These are phyloP conservation scores for Onthophagus taurus DNA, from an alignment of 1,140 invertebrate species.

Conservation along the genomic window DNA sequence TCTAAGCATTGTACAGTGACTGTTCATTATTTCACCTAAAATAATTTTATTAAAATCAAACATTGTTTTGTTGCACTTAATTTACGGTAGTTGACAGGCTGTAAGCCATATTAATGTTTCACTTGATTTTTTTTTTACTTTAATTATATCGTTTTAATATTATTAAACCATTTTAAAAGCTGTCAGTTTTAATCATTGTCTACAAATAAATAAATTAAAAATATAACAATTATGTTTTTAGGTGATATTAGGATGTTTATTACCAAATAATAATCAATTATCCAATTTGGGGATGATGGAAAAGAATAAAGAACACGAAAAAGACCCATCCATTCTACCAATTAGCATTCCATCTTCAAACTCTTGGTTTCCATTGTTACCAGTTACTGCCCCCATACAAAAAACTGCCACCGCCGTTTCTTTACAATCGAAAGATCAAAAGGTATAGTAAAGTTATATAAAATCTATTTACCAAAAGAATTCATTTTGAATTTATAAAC, in stretches of 20 bases:
- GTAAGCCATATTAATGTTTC: too few species aligned
- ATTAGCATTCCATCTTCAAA: constrained; percentile 43
- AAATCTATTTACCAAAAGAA: too few species aligned
- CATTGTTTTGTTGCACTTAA: too few species aligned
- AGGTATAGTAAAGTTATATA: too few species aligned
- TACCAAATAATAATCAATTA: constrained; percentile 43
- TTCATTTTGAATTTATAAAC: too few species aligned
- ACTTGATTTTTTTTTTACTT: too few species aligned
- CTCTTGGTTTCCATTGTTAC: constrained; percentile 63
- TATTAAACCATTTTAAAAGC: background rate
- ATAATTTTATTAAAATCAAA: too few species aligned
- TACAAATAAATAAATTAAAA: constrained; percentile 1
- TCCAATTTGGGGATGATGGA: constrained; percentile 29
- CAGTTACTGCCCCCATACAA: constrained; percentile 51
- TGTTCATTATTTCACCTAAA: too few species aligned
- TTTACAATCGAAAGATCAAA: constrained; percentile 22
- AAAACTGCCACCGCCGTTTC: constrained; percentile 29
- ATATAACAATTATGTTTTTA: constrained; percentile 19
- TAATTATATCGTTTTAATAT: too few species aligned
- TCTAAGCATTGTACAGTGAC: too few species aligned
- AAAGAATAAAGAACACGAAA: constrained; percentile 39
- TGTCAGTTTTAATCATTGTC: background rate
- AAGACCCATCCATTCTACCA: constrained; percentile 46
- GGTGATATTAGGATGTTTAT: constrained; percentile 44
- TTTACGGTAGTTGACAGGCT: too few species aligned